Percentiles rank a stretch among this genome's conserved stretches.
Conservation (phyloP, 37 sponge, comb jelly and placozoan species). For the Amphimedon queenslandica region DNA sequence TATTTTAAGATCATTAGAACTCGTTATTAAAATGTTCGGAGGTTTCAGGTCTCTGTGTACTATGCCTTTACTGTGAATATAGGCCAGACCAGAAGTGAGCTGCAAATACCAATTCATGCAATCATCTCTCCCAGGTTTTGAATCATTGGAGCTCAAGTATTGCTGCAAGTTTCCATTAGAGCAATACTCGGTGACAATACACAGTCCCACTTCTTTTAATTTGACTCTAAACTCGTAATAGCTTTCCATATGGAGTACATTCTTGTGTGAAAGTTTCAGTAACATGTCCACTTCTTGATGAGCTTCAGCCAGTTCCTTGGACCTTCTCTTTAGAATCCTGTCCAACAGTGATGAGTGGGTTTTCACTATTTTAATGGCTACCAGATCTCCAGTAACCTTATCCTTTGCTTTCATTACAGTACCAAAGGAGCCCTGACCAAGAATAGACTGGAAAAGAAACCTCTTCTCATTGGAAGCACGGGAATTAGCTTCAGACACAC, state of each 20-base stretch:
- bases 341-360: background rate
- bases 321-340: background rate
- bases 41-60: conserved; percentile 98
- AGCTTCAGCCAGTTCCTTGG: background rate
- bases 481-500: background rate
- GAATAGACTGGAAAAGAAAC: background rate
- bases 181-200: conserved; percentile 35
- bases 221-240: background rate
- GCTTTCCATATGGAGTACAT: conserved; percentile 9
- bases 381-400: background rate
- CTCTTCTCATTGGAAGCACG: background rate
- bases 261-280: background rate
- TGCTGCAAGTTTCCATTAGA: conserved; percentile 14
- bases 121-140: background rate
- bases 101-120: conserved; percentile 22
- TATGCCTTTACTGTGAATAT: conserved; percentile 75
- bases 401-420: conserved; percentile 12
- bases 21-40: conserved; percentile 85
- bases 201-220: background rate
- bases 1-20: conserved; percentile 76
- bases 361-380: conserved; percentile 36
- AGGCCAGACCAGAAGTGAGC: conserved; percentile 23
- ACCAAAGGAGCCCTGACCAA: conserved; percentile 34
- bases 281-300: conserved; percentile 14
- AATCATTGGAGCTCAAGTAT: background rate